A percentile compares a stretch with the other conserved stretches of the same genome.
These are phyloP conservation scores for Calyptomena viridis DNA, from an alignment of 2,113 vertebrate genomes.

Conservation along the genomic window DNA sequence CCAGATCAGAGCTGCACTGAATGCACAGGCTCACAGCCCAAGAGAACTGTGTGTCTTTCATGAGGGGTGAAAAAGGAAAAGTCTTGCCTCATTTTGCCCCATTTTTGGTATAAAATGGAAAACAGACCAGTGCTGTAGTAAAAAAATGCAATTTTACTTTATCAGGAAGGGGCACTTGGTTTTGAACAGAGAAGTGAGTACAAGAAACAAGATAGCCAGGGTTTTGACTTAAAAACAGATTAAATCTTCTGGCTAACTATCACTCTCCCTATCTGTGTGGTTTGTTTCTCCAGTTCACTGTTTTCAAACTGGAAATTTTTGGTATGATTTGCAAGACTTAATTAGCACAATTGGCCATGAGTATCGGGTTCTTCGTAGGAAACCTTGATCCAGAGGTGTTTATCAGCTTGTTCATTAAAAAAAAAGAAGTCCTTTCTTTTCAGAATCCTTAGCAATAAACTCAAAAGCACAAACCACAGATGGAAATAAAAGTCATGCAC, in stretches of 20 bases:
- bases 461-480: neutral
- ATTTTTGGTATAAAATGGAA: neutral
- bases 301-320: neutral
- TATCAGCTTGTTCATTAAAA: neutral
- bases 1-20: neutral
- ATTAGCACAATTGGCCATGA: neutral
- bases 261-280: neutral
- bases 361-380: neutral
- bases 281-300: neutral
- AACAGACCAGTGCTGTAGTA: neutral
- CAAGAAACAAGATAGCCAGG: neutral
- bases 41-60: rapidly evolving
- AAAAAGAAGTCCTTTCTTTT: neutral
- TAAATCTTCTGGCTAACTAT: neutral
- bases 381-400: rapidly evolving
- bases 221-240: neutral
- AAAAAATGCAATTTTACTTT: neutral
- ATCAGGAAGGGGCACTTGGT: neutral
- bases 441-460: neutral
- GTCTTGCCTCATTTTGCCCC: neutral
- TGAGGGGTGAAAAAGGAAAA: neutral
- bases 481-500: neutral
- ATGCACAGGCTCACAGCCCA: neutral
- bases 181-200: neutral
- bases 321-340: neutral